Evolutionary conservation across 1,140 invertebrate species (phyloP).

Genomic region (Leptinotarsa texana): DNA sequence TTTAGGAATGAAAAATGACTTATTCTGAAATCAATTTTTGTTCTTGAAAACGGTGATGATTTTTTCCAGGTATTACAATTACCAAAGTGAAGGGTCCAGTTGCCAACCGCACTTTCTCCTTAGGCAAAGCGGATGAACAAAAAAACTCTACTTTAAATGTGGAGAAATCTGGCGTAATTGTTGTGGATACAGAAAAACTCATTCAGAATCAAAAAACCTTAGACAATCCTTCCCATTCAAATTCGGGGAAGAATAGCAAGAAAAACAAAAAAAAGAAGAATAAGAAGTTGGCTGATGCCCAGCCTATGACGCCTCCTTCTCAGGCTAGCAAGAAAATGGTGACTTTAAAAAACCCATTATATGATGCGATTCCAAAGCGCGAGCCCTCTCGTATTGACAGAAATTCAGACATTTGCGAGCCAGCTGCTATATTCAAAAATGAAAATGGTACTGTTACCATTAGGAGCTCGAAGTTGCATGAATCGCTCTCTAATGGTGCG

Average conservation of each 20-base stretch:
- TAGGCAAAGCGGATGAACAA: conserved; percentile 55
- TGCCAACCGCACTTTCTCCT: conserved; percentile 57
- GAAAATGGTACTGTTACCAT: conserved; percentile 82
- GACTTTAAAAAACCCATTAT: conserved; percentile 75
- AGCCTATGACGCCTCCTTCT: conserved; percentile 41
- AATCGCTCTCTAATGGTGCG: conserved; percentile 44
- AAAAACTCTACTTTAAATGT: conserved; percentile 41
- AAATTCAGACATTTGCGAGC: conserved; percentile 47
- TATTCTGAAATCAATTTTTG: too few species aligned
- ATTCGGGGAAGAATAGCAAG: conserved; percentile 30
- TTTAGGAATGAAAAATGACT: too few species aligned
- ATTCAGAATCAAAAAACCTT: conserved; percentile 46
- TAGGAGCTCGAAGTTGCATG: conserved; percentile 63
- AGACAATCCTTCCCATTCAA: conserved; percentile 22
- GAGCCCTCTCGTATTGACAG: conserved; percentile 35
- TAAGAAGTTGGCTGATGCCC: conserved; percentile 56
- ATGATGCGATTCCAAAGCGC: conserved; percentile 56
- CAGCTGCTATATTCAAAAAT: conserved; percentile 70
- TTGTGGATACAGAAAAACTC: conserved; percentile 66
- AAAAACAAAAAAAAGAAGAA: conserved; percentile 65
- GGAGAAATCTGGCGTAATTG: conserved; percentile 65
- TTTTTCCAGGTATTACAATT: conserved; percentile 66
- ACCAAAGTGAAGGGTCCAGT: conserved; percentile 73
- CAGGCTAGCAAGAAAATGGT: conserved; percentile 60
- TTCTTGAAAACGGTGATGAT: background rate